Base-by-base conservation (phyloP, 2,797 vertebrate genomes). In the Rousettus madagascariensis region DNA sequence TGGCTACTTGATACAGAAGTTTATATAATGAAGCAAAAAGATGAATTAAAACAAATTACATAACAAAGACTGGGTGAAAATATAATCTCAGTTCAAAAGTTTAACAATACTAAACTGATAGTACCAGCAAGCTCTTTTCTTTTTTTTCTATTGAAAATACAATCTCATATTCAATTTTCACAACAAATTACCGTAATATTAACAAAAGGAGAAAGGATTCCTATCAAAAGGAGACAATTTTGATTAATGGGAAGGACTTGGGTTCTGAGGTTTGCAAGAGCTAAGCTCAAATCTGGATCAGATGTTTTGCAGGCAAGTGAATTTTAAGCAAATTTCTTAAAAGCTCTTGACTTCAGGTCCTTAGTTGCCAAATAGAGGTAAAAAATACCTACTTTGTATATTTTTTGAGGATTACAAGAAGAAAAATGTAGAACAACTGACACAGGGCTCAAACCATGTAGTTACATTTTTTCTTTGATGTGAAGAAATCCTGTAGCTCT, bases 91-190 rank as follows among this genome's bases (percentile, higher is more conserved):
- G 36, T 95, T 87, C 91, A 96, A 97, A 97, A 94, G 53, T 96
- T 98, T 96, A 97, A 78, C 63, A 69, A 72, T 86, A 92, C 95
- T 96, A 96, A 96, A 95, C 90, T 91, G 79, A 72, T 22, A 20
- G 26, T 68, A 43, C 4, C 49, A 86, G 71, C 63, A 10, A 83
- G 8, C 2, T 11, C 75, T 66, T 38, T 84, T 17, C 22, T 78
- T 83, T 83, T 19, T 8, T 89, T 91, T 68, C 51, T 79, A 46
- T 46, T 91, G 71, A 82, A 84, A 69, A 78, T 16, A n/a, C 82
- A 55, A 75, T 28, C 36, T 87, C 22, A 77, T 59, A 24, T 86
- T 11, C 28, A 93, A 53, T 75, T 77, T 90, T 94, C 49, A 77
- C 12, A 61, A 78, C 84, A 19, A 92, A 69, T 41, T 36, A 82